Conservation (phyloP, 2,113 vertebrate genomes). For the Heterotis niloticus region DNA sequence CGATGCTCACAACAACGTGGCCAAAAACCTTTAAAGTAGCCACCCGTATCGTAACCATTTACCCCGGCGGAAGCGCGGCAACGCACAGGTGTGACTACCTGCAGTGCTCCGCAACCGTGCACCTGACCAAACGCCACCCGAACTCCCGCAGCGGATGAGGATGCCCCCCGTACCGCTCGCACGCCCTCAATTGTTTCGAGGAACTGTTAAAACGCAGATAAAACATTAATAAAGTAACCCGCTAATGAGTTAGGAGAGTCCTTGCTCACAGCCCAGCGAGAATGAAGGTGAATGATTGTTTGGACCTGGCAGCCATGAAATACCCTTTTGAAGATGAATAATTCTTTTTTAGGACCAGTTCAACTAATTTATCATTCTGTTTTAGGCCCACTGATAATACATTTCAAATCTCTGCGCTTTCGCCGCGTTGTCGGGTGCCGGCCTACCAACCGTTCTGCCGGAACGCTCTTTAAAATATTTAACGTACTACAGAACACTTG, state of each 20-base stretch:
- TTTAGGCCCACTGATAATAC: constrained; percentile 83
- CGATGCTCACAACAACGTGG: not conserved
- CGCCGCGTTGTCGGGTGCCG: constrained; percentile 76
- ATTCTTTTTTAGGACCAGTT: constrained; percentile 84
- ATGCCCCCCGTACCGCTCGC: constrained; percentile 75
- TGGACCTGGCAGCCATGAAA: constrained; percentile 84
- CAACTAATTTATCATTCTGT: constrained; percentile 89
- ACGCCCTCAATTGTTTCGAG: constrained; percentile 83
- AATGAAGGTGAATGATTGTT: constrained; percentile 83
- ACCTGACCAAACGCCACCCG: constrained; percentile 14
- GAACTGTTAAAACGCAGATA: constrained; percentile 83
- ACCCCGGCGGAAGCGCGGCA: too few species aligned
- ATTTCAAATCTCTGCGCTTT: constrained; percentile 83
- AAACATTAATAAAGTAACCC: constrained; percentile 86
- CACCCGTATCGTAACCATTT: not conserved
- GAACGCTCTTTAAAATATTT: constrained; percentile 80
- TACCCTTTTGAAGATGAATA: constrained; percentile 89
- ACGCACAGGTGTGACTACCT: not conserved
- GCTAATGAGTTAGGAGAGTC: constrained; percentile 83
- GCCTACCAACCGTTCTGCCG: constrained; percentile 79
- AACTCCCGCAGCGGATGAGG: constrained; percentile 64
- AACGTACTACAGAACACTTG: not conserved
- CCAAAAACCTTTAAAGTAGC: not conserved
- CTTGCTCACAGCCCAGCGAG: constrained; percentile 76
- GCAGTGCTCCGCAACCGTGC: not conserved